Conservation (phyloP, 2,888 invertebrate genomes). For the Dynastes hyllus region DNA sequence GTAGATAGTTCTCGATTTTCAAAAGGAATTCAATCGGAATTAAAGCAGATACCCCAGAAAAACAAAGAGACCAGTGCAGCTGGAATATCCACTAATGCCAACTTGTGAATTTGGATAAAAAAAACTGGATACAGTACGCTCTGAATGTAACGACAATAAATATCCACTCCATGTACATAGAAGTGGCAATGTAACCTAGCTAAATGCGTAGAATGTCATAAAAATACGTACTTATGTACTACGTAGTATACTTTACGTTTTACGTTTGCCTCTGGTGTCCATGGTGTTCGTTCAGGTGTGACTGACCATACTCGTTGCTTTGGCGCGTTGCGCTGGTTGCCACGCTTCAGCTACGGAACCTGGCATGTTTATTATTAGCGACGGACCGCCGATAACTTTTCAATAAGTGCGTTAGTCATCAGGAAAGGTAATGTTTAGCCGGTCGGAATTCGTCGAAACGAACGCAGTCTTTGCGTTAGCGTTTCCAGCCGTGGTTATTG, state of each 20-base stretch:
- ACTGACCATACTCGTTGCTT: slow-evolving; percentile 11
- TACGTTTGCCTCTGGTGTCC: background rate
- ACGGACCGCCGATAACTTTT: background rate
- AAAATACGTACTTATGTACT: slow-evolving; percentile 7
- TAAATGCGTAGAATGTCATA: slow-evolving; percentile 21
- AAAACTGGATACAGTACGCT: too few relatives aligned
- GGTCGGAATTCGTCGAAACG: background rate
- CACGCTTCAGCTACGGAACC: background rate
- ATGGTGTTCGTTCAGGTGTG: slow-evolving; percentile 19
- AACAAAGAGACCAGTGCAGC: too few relatives aligned
- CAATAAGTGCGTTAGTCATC: slow-evolving; percentile 13
- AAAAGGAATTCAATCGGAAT: too few relatives aligned
- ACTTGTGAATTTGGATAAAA: too few relatives aligned
- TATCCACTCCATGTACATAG: too few relatives aligned
- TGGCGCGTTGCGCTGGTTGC: background rate
- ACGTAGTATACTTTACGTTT: background rate
- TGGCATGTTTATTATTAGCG: background rate
- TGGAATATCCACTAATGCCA: too few relatives aligned
- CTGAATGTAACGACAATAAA: too few relatives aligned
- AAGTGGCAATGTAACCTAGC: too few relatives aligned
- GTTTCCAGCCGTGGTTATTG: background rate
- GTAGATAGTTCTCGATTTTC: too few relatives aligned
- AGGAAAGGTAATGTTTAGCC: slow-evolving; percentile 5
- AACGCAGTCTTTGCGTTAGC: background rate
- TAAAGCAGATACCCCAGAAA: too few relatives aligned